phyloP scores from a whole-genome alignment of 2,888 invertebrate species.

The Ennomos fuscantarius region DNA sequence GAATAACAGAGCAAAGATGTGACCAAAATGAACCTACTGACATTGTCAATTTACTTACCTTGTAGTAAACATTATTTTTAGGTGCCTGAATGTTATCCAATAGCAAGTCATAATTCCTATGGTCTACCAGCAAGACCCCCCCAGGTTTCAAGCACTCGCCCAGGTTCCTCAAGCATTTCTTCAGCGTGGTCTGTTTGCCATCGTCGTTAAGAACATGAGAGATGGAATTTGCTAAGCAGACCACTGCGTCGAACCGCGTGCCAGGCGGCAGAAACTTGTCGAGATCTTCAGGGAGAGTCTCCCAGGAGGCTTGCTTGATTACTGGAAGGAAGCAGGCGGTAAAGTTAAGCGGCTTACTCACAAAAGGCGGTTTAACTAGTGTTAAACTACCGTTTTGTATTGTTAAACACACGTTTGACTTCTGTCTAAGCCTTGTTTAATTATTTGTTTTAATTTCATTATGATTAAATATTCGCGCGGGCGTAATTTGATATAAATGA shows the following conservation, averaged over 20 bases:
- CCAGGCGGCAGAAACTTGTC: conserved; percentile 62
- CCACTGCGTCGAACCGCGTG: conserved; percentile 10
- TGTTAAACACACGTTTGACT: background rate
- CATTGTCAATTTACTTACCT: background rate
- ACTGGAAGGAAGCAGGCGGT: conserved; percentile 4
- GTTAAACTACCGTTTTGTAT: too few relatives aligned
- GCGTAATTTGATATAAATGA: background rate
- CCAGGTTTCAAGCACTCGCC: conserved; percentile 90
- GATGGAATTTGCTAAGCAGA: conserved; percentile 16
- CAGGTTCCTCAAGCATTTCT: conserved; percentile 63
- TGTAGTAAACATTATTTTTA: conserved; percentile 15
- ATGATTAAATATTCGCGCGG: background rate
- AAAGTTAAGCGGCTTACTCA: too few relatives aligned
- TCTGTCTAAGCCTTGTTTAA: too few relatives aligned
- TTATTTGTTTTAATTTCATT: too few relatives aligned
- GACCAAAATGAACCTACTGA: too few relatives aligned
- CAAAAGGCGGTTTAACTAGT: background rate
- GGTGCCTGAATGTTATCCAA: conserved; percentile 86
- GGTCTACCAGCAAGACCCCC: conserved; percentile 91
- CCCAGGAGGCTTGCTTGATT: conserved; percentile 19
- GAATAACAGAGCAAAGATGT: too few relatives aligned
- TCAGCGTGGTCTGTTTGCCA: conserved; percentile 4
- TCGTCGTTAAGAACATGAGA: conserved; percentile 9
- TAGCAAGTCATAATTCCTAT: conserved; percentile 91
- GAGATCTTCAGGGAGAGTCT: conserved; percentile 17